Base-by-base conservation (phyloP, 1,140 invertebrate species). In the Frieseomelitta varia region DNA sequence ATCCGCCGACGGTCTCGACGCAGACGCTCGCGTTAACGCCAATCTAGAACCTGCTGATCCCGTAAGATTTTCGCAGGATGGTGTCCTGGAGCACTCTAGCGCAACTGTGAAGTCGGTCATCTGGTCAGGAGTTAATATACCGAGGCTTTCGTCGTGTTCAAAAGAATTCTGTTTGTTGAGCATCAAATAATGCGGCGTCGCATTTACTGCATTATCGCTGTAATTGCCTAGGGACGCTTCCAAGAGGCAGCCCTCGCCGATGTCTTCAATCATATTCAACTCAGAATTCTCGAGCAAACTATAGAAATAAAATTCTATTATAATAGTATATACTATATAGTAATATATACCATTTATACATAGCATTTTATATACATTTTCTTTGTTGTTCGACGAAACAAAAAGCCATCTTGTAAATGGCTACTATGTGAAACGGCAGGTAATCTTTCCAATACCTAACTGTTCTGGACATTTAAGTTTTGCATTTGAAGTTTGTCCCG, bases 111-210 rank as follows among this genome's bases (percentile, higher is more conserved):
- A 96, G 92, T 97, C 97, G 79, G 97, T 96, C 97, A 98, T 98
- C 92, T 98, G 97, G 95, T 98, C 97, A 0, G 97, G 97, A 12
- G 97, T 98, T 27, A 98, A 94, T 86, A 98, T 98, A 15, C 97
- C 97, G 82, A 98, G 94, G 90, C 97, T 97, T 88, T 98, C 97
- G 92, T 98, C 97, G 89, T 96, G 92, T 82, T 97, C 97, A 84
- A 97, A 96, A 21, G 97, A 97, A 91, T 97, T 96, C 90, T 98
- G 97, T 91, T 97, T 97, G 91, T 96, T 97, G 24, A 96, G 94
- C 91, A 94, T 93, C 80, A 94, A 92, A 86, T 92, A 93, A 76
- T 93, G 94, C 68, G 93, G 90, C 11, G 91, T 81, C 30, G 88
- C 56, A 56, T 87, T 87, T 95, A 90, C 95, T 81, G 94, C 94